A percentile compares a stretch with the other conserved stretches of the same genome.
phyloP scores from a whole-genome alignment of 2,113 vertebrate genomes.

The Bolborhynchus lineola region DNA sequence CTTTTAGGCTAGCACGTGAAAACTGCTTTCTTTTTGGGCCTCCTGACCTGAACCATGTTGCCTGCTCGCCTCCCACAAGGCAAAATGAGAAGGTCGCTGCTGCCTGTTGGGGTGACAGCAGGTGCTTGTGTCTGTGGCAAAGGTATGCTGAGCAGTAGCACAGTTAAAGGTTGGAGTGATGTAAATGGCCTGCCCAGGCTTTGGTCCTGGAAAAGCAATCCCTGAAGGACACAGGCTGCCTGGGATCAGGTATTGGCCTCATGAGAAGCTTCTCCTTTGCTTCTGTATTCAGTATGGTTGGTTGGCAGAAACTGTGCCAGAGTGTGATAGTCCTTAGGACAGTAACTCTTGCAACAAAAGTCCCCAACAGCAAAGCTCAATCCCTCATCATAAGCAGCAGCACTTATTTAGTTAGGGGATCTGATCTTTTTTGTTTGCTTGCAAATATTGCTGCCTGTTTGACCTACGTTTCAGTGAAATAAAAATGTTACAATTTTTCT shows the following conservation, averaged over 20 bases:
- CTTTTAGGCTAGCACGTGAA: not conserved
- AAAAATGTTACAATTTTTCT: not conserved
- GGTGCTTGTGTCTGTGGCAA: not conserved
- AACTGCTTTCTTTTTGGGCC: not conserved
- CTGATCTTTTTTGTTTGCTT: not conserved
- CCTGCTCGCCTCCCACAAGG: not conserved
- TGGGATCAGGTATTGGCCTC: not conserved
- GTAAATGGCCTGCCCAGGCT: not conserved
- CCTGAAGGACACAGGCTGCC: not conserved
- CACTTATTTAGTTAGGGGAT: not conserved
- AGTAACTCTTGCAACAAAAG: not conserved
- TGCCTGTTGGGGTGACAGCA: conserved; percentile 10
- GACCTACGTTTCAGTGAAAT: not conserved
- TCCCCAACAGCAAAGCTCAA: not conserved
- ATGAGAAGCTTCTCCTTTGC: accelerated
- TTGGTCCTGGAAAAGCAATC: not conserved
- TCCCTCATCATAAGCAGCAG: not conserved
- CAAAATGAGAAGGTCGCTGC: conserved; percentile 48
- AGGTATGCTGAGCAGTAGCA: not conserved
- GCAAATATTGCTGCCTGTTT: not conserved
- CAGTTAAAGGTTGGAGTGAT: accelerated
- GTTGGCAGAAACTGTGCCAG: not conserved
- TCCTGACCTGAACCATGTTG: not conserved
- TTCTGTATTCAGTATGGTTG: not conserved
- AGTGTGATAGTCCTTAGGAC: too few relatives aligned